These are phyloP conservation scores for Megalops cyprinoides DNA, from an alignment of 2,797 vertebrate genomes.

Conservation along the genomic window DNA sequence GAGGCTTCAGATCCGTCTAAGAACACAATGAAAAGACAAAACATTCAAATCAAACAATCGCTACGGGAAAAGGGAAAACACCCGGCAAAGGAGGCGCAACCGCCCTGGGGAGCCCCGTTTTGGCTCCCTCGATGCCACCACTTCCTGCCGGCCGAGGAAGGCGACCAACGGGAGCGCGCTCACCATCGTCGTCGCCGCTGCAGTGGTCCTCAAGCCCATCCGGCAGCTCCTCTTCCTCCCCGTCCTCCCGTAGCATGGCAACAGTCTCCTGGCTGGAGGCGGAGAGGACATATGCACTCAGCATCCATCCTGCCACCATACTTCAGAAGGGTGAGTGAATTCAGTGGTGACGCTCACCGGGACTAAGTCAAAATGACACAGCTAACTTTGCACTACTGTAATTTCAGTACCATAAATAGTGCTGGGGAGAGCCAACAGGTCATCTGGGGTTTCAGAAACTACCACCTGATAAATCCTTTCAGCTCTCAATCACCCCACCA, in stretches of 20 bases:
- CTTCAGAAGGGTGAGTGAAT: no score
- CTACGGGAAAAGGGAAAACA: neutral
- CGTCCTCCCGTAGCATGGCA: conserved; percentile 50
- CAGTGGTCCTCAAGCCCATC: conserved; percentile 79
- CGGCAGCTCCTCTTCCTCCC: conserved; percentile 79
- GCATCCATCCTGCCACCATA: neutral
- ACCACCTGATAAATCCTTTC: no score
- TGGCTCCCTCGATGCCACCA: neutral
- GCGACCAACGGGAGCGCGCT: conserved; percentile 41
- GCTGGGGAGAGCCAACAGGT: no score
- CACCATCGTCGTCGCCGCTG: conserved; percentile 72
- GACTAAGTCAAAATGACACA: no score
- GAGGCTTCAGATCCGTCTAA: conserved; percentile 67
- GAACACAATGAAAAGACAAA: neutral
- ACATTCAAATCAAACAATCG: neutral
- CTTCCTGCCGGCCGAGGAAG: neutral
- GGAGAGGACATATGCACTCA: neutral
- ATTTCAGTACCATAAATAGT: no score
- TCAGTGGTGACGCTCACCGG: no score
- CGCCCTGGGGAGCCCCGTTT: neutral
- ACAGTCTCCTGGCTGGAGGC: conserved; percentile 54
- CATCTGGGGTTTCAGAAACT: no score
- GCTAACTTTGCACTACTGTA: no score
- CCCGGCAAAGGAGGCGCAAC: neutral
- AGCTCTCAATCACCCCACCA: no score